A percentile compares a stretch with the other conserved stretches of the same genome.
Evolutionary conservation across 2,888 invertebrate genomes (phyloP).

Genomic region (Lordiphosa fenestrarum): DNA sequence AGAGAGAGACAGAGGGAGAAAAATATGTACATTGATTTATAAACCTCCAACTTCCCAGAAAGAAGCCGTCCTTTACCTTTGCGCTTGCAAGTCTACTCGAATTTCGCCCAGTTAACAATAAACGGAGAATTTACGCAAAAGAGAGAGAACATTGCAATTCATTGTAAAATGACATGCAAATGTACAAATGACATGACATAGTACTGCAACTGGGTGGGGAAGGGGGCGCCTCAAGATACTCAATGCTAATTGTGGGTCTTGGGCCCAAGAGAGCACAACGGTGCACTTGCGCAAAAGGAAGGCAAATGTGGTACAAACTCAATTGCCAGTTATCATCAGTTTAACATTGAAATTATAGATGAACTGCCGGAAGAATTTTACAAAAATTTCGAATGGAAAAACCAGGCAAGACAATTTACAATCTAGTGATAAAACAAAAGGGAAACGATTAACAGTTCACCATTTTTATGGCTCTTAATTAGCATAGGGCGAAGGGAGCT

Average conservation of each 20-base stretch:
- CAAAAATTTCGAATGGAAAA: no score
- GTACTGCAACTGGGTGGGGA: conserved; percentile 2
- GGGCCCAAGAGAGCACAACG: conserved; percentile 20
- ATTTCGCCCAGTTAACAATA: conserved; percentile 47
- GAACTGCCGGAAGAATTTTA: no score
- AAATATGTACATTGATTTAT: conserved; percentile 40
- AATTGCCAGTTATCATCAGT: conserved; percentile 11
- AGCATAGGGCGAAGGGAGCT: no score
- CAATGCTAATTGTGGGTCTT: conserved; percentile 51
- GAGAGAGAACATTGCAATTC: conserved; percentile 34
- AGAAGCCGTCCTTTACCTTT: conserved; percentile 29
- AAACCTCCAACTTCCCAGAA: conserved; percentile 28
- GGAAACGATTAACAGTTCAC: no score
- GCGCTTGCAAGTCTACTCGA: conserved; percentile 46
- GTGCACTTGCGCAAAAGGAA: conserved; percentile 6
- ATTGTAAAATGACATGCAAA: conserved; percentile 67
- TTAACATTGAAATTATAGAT: conserved; percentile 8
- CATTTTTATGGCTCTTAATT: no score
- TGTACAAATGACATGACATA: conserved; percentile 63
- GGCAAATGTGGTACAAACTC: conserved; percentile 5
- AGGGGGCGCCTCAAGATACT: background rate
- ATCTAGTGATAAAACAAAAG: no score
- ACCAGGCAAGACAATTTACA: no score
- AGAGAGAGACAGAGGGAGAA: background rate
- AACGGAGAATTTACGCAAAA: conserved; percentile 27